Evolutionary conservation across 2,888 invertebrate species (phyloP).

Genomic region (Uropetala carovei): DNA sequence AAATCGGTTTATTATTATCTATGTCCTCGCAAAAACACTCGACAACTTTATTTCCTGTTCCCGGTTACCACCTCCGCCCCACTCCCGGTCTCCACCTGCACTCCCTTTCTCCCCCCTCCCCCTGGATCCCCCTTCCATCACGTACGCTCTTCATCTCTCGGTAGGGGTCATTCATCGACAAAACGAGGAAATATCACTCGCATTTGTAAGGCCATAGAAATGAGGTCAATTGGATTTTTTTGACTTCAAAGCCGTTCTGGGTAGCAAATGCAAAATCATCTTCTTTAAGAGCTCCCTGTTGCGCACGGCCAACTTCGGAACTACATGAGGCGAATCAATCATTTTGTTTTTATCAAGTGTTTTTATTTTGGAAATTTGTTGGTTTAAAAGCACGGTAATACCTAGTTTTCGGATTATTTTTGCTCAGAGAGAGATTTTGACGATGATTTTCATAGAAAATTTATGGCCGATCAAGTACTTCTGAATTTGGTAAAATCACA

Average conservation of each 20-base stretch:
- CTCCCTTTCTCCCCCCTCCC: no score
- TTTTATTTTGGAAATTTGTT: not conserved
- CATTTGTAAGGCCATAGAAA: not conserved
- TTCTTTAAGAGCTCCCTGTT: not conserved
- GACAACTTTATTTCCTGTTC: no score
- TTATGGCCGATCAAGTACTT: no score
- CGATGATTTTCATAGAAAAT: not conserved
- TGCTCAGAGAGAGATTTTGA: not conserved
- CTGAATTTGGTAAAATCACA: no score
- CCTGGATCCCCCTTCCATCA: no score
- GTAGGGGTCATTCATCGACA: not conserved
- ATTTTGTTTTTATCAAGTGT: constrained; percentile 24
- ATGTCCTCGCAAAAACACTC: no score
- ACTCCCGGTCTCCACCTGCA: no score
- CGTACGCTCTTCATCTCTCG: no score
- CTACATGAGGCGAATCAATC: not conserved
- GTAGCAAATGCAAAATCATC: not conserved
- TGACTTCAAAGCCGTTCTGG: constrained; percentile 37
- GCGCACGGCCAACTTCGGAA: not conserved
- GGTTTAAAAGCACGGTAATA: not conserved
- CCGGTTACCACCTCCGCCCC: no score
- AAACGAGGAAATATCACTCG: constrained; percentile 40
- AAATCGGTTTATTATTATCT: no score
- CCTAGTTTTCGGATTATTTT: not conserved
- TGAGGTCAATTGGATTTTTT: constrained; percentile 37